Evolutionary conservation across 1,140 invertebrate genomes (phyloP).

Genomic region (Marisa cornuarietis): DNA sequence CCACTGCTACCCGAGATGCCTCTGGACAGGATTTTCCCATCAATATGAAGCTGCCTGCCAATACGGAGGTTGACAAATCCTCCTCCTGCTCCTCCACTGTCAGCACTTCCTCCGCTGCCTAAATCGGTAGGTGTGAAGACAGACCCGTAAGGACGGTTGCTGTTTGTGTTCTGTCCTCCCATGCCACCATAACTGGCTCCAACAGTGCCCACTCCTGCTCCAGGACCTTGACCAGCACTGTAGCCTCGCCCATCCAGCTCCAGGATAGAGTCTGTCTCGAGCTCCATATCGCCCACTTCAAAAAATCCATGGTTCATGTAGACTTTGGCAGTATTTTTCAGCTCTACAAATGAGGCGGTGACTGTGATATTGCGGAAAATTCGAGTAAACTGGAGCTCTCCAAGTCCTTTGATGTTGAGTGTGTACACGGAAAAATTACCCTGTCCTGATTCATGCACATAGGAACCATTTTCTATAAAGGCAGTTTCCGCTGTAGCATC

Average conservation of each 20-base stretch:
- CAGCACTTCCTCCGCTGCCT: constrained; percentile 48
- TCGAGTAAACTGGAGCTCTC: constrained; percentile 42
- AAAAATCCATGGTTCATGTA: constrained; percentile 53
- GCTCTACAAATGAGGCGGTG: constrained; percentile 46
- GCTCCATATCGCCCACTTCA: constrained; percentile 48
- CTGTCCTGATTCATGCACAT: constrained; percentile 36
- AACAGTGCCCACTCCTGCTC: constrained; percentile 29
- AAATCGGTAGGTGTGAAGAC: constrained; percentile 46
- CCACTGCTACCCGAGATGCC: constrained; percentile 30
- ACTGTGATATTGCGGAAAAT: constrained; percentile 43
- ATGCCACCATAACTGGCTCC: constrained; percentile 53
- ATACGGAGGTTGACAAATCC: constrained; percentile 47
- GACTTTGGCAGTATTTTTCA: constrained; percentile 46
- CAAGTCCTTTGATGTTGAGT: constrained; percentile 44
- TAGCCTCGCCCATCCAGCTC: constrained; percentile 44
- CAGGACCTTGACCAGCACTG: constrained; percentile 31
- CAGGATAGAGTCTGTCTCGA: constrained; percentile 46
- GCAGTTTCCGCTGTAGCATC: constrained; percentile 49
- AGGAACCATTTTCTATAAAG: constrained; percentile 46
- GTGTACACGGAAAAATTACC: constrained; percentile 52
- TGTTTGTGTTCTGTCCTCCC: constrained; percentile 31
- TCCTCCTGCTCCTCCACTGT: constrained; percentile 43
- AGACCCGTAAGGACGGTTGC: constrained; percentile 43
- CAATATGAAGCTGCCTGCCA: constrained; percentile 44
- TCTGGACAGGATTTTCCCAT: constrained; percentile 41